Evolutionary conservation across 2,797 vertebrate genomes (phyloP).

Genomic region (Coendou prehensilis): DNA sequence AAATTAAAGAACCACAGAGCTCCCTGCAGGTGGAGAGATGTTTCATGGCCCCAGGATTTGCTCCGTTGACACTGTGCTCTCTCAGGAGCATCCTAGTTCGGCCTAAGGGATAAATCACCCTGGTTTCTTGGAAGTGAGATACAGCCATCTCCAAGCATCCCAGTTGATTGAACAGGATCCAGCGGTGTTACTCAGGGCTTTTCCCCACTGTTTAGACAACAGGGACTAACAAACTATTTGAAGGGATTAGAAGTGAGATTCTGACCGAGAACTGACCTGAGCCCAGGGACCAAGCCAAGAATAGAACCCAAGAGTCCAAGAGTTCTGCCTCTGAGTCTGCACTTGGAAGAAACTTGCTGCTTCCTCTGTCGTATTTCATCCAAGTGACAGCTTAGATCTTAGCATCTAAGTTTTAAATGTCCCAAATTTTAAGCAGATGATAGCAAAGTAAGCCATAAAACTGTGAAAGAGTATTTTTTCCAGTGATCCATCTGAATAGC

Average conservation of each 20-base stretch:
- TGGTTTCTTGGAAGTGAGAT: constrained; percentile 81
- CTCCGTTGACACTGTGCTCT: constrained; percentile 55
- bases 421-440: constrained; percentile 84
- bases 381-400: constrained; percentile 77
- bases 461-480: constrained; percentile 75
- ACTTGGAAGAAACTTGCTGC: constrained; percentile 77
- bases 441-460: constrained; percentile 75
- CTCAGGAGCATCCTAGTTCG: constrained; percentile 38
- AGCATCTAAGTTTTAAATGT: constrained; percentile 78
- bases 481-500: constrained; percentile 77
- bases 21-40: constrained; percentile 66
- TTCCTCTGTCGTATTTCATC: constrained; percentile 83
- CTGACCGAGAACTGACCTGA: constrained; percentile 84
- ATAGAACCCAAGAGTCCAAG: constrained; percentile 82
- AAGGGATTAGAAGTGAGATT: constrained; percentile 85
- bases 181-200: constrained; percentile 84
- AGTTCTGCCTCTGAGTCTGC: constrained; percentile 76
- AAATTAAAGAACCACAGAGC: background rate
- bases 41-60: background rate
- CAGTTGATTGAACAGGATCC: constrained; percentile 78
- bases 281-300: constrained; percentile 80
- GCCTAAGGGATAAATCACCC: constrained; percentile 75
- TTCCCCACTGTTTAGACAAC: constrained; percentile 85
- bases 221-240: constrained; percentile 85
- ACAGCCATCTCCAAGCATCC: constrained; percentile 68